Percentiles rank a stretch among this genome's conserved stretches.
Conservation (phyloP, 2,797 vertebrate species). For the Amblyraja radiata region DNA sequence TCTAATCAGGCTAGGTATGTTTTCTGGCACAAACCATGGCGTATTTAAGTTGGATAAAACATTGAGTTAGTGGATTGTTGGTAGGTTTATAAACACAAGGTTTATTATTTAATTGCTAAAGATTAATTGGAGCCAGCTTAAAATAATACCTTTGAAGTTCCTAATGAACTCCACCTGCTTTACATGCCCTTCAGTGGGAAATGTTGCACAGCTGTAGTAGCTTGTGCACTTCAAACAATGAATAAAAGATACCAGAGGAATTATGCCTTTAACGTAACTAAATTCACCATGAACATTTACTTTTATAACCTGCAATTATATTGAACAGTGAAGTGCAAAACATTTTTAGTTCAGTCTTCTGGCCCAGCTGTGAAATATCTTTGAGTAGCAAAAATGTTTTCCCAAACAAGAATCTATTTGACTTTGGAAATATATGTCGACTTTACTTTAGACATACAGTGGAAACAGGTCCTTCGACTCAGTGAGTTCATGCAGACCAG, state of each 20-base stretch:
- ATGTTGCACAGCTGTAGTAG: neutral
- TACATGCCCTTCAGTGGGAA: neutral
- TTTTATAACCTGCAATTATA: neutral
- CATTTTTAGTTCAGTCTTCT: neutral
- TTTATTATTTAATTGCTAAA: neutral
- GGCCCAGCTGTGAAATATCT: neutral
- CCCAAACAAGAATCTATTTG: neutral
- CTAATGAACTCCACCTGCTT: neutral
- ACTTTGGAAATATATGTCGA: too few species aligned
- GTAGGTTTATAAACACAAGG: neutral
- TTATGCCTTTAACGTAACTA: neutral
- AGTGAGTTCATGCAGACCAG: too few species aligned
- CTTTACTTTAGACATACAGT: too few species aligned
- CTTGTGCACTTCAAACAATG: neutral
- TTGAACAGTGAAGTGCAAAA: neutral
- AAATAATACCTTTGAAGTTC: conserved; percentile 21
- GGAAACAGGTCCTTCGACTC: too few species aligned
- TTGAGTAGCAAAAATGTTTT: neutral
- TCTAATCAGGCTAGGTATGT: neutral
- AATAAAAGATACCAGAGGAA: neutral
- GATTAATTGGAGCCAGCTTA: neutral
- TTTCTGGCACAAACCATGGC: neutral
- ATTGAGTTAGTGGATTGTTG: neutral
- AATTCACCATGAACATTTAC: neutral
- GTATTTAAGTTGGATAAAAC: neutral